Conservation (phyloP, 2,888 invertebrate genomes). For the Muschampia plurimacula region DNA sequence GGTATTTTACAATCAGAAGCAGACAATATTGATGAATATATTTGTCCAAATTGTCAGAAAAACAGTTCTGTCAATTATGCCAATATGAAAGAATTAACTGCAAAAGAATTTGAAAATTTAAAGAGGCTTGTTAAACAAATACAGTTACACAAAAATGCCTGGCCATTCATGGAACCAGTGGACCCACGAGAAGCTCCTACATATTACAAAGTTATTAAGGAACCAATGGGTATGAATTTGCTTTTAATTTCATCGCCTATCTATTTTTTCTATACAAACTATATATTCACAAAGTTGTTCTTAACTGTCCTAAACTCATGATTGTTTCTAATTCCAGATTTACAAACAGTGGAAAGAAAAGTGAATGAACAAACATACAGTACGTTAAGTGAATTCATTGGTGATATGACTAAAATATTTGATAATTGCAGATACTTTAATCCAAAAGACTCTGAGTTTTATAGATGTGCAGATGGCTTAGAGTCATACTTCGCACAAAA, state of each 20-base stretch:
- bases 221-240: slow-evolving; percentile 94
- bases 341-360: slow-evolving; percentile 95
- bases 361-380: slow-evolving; percentile 93
- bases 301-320: background rate
- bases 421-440: slow-evolving; percentile 99
- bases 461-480: slow-evolving; percentile 97
- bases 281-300: background rate
- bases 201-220: slow-evolving; percentile 97
- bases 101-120: slow-evolving; percentile 93
- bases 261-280: background rate
- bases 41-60: slow-evolving; percentile 97
- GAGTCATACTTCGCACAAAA: slow-evolving; percentile 98
- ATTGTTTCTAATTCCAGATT: slow-evolving; percentile 87
- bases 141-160: slow-evolving; percentile 97
- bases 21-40: slow-evolving; percentile 97
- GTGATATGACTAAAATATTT: slow-evolving; percentile 99
- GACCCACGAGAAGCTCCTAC: slow-evolving; percentile 98
- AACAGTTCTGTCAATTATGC: slow-evolving; percentile 95
- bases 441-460: slow-evolving; percentile 97
- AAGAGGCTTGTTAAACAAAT: slow-evolving; percentile 95
- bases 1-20: slow-evolving; percentile 97
- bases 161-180: slow-evolving; percentile 99
- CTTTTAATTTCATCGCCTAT: background rate
- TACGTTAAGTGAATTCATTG: slow-evolving; percentile 97
- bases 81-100: slow-evolving; percentile 93